phyloP scores from a whole-genome alignment of 2,113 vertebrate genomes.

The Crotalus horridus region DNA sequence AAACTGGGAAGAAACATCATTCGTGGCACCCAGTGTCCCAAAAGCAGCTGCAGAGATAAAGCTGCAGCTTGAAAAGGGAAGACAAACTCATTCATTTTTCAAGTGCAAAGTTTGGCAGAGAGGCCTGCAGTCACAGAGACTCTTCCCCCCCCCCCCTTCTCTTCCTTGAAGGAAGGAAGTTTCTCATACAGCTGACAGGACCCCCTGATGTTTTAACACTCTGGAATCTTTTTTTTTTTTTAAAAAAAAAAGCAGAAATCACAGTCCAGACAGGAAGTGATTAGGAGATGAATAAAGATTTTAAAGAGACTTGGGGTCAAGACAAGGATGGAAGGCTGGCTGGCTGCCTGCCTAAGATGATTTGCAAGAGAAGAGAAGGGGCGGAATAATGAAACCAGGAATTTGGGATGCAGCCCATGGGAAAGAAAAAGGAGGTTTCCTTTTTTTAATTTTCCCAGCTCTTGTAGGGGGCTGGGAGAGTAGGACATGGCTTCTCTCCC shows the following conservation, averaged over 20 bases:
- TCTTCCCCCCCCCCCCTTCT: not conserved
- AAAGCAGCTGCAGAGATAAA: not conserved
- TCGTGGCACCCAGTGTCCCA: not conserved
- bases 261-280: slow-evolving; percentile 8
- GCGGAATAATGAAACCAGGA: slow-evolving; percentile 4
- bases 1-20: not conserved
- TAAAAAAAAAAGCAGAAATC: not conserved
- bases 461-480: not conserved
- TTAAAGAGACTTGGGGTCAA: slow-evolving; percentile 9
- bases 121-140: not conserved
- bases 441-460: not conserved
- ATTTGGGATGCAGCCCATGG: accelerated
- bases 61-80: not conserved
- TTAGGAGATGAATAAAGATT: slow-evolving; percentile 17
- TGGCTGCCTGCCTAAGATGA: not conserved
- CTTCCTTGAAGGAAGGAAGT: slow-evolving; percentile 14
- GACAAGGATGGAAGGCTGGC: slow-evolving; percentile 1
- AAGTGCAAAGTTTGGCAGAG: not conserved
- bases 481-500: not conserved
- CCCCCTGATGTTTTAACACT: not conserved
- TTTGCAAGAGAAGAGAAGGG: not conserved
- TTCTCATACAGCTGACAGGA: not conserved
- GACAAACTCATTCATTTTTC: not conserved
- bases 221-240: not conserved
- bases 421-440: not conserved